phyloP scores from a whole-genome alignment of 2,113 vertebrate genomes.

The Corydoras sp. region DNA sequence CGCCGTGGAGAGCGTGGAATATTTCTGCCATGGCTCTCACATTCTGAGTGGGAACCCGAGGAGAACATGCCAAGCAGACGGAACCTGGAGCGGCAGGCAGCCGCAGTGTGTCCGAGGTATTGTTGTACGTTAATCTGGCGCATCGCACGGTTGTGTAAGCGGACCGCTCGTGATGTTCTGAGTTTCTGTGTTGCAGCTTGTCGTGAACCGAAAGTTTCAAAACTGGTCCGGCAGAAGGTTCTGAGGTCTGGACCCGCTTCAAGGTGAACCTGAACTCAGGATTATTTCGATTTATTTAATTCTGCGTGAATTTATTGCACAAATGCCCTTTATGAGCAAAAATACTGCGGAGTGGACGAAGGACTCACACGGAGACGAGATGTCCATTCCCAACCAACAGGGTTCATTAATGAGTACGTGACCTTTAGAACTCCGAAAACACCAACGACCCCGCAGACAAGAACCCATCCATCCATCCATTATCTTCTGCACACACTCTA shows the following conservation, averaged over 20 bases:
- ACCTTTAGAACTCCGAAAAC: too few species aligned
- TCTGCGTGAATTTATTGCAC: too few species aligned
- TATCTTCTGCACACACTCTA: too few species aligned
- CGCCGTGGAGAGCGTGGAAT: slow-evolving; percentile 65
- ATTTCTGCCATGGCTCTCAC: slow-evolving; percentile 80
- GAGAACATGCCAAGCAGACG: slow-evolving; percentile 69
- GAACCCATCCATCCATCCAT: too few species aligned
- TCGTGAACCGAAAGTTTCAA: slow-evolving; percentile 81
- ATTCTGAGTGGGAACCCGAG: slow-evolving; percentile 74
- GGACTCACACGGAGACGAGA: too few species aligned
- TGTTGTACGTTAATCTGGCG: too few species aligned
- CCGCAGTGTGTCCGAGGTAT: slow-evolving; percentile 58
- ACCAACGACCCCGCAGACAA: too few species aligned
- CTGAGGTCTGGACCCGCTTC: slow-evolving; percentile 60
- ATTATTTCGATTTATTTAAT: too few species aligned
- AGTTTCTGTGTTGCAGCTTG: slow-evolving; percentile 65
- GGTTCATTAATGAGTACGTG: too few species aligned
- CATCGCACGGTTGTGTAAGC: not conserved
- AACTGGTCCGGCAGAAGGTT: slow-evolving; percentile 80
- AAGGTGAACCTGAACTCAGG: slow-evolving; percentile 3
- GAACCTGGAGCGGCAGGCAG: slow-evolving; percentile 54
- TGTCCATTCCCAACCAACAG: too few species aligned
- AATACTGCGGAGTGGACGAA: too few species aligned
- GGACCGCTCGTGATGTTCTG: not conserved
- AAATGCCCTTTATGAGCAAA: too few species aligned